Evolutionary conservation across 2,888 invertebrate species (phyloP), one percentile per base, ranked within the genome.

Genomic region (Limnephilus lunatus): DNA sequence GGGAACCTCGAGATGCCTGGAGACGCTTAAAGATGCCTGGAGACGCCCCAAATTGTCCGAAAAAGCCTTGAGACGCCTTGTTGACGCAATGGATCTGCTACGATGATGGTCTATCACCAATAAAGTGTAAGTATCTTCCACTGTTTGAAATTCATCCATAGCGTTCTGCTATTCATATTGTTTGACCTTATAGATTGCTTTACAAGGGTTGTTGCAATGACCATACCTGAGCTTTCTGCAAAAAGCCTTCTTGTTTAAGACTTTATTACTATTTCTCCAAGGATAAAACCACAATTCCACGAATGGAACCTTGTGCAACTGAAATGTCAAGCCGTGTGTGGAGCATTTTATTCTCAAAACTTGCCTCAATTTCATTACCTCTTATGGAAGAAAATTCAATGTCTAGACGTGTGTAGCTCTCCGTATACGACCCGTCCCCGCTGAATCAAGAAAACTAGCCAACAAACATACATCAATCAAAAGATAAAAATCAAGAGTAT

Each of bases 301-400:
- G 25, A 68, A 68, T 25, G 25, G 25, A 68, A 68, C 68, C 68
- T 68, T 68, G 25, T 83, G 83, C 12, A 83, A 83, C 35, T 83
- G 83, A 83, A 83, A 83, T 83, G 35, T 83, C 83, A 83, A 83
- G 68, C 83, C 32, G 83, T 35, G 83, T 32, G 68, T 83, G 35
- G 35, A 32, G 25, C 12, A 30, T 44, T n/a, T 86, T 86, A 48
- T 44, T 44, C 39, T 48, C 86, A 86, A 86, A 86, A 86, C 86
- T 86, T 48, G 86, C 39, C 86, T 86, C 48, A 86, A 86, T 86
- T 48, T 86, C 44, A 48, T 86, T 35, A 44, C 86, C 86, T 30
- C 86, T 30, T 86, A 86, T 86, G 86, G 86, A 86, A 86, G 2
- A 86, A 44, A 86, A 86, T 48, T 86, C 86, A 86, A 86, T 86